Evolutionary conservation across 2,797 vertebrate species (phyloP).

Genomic region (Neoniphon sammara): DNA sequence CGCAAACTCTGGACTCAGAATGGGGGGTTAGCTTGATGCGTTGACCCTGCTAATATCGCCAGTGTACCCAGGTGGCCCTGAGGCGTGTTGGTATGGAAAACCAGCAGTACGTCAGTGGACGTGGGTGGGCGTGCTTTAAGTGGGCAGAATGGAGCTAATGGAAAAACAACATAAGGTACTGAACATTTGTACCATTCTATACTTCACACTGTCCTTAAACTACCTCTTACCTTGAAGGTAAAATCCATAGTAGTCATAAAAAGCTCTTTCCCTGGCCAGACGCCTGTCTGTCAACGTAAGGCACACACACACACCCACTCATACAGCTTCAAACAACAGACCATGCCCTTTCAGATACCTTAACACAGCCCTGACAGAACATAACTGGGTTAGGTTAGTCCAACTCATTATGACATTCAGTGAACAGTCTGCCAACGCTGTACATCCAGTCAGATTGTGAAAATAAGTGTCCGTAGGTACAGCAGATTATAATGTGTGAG

Average conservation of each 20-base stretch:
- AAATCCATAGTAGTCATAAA: constrained; percentile 48
- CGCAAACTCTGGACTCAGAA: too few relatives aligned
- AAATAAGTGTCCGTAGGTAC: background rate
- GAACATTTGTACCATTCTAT: constrained; percentile 10
- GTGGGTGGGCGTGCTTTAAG: too few relatives aligned
- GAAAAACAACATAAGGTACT: too few relatives aligned
- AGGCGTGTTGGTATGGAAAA: too few relatives aligned
- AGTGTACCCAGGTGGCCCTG: too few relatives aligned
- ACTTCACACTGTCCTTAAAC: constrained; percentile 36
- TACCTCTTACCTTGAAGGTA: constrained; percentile 54
- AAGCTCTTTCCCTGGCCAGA: constrained; percentile 57
- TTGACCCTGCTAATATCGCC: too few relatives aligned
- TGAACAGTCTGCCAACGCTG: background rate
- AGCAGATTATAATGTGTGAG: background rate
- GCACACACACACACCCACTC: constrained; percentile 49
- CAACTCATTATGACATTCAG: background rate
- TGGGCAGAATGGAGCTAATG: too few relatives aligned
- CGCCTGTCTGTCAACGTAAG: constrained; percentile 62
- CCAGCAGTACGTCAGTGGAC: too few relatives aligned
- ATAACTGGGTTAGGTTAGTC: constrained; percentile 8
- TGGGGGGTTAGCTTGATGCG: too few relatives aligned
- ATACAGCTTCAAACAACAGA: constrained; percentile 25
- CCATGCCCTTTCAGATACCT: constrained; percentile 31
- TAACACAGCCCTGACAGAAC: constrained; percentile 33
- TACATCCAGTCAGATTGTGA: background rate